Percentiles rank a stretch among this genome's conserved stretches.
Evolutionary conservation across 2,888 invertebrate species (phyloP).

Genomic region (Hyles lineata): DNA sequence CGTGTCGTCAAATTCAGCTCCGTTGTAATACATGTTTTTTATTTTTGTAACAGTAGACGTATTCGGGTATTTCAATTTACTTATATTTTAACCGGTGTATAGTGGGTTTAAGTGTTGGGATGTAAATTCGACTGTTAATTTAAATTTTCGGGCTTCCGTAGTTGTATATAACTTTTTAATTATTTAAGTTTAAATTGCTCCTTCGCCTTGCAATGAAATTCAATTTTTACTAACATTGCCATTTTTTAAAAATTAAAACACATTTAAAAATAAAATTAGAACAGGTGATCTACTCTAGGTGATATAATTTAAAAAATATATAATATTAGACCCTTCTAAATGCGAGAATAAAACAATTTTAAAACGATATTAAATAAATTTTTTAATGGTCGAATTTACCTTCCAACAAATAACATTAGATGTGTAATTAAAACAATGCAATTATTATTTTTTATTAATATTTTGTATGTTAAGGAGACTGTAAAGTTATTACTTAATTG

Average conservation of each 20-base stretch:
- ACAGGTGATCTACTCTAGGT: too few species aligned
- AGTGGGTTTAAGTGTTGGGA: background rate
- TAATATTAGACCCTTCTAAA: too few species aligned
- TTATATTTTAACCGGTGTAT: slow-evolving; percentile 31
- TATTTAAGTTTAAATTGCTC: too few species aligned
- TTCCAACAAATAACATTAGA: background rate
- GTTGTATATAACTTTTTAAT: too few species aligned
- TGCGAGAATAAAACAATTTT: too few species aligned
- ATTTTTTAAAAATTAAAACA: too few species aligned
- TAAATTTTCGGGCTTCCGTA: background rate
- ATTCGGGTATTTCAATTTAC: slow-evolving; percentile 43
- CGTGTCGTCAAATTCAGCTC: background rate
- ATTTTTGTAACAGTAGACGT: slow-evolving; percentile 37
- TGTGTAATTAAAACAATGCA: slow-evolving; percentile 39
- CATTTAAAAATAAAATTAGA: too few species aligned
- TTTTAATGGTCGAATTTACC: background rate
- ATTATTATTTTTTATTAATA: slow-evolving; percentile 36
- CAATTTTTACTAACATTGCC: too few species aligned
- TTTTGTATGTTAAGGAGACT: slow-evolving; percentile 34
- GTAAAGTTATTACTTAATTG: slow-evolving; percentile 42
- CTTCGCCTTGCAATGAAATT: too few species aligned
- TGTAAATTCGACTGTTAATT: background rate
- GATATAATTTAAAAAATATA: too few species aligned
- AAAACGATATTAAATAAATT: background rate
- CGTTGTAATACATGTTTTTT: slow-evolving; percentile 23